Evolutionary conservation across 2,797 vertebrate genomes (phyloP).

Genomic region (Pseudopleuronectes americanus): DNA sequence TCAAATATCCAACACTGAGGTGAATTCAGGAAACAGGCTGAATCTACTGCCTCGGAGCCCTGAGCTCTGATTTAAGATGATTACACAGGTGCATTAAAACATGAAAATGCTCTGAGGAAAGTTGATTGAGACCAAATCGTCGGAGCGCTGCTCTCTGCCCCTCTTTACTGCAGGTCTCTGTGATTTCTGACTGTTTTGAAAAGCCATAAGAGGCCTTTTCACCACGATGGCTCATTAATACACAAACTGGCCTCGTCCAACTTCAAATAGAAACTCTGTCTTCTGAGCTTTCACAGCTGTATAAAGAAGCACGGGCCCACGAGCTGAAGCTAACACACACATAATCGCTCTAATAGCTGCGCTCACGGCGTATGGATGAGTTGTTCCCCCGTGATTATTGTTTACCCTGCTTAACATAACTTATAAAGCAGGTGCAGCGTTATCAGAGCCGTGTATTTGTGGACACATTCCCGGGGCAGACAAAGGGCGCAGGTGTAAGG

Average conservation of each 20-base stretch:
- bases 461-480: constrained; percentile 67
- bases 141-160: constrained; percentile 29
- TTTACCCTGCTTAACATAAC: constrained; percentile 73
- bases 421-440: constrained; percentile 74
- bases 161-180: constrained; percentile 38
- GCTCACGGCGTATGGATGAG: constrained; percentile 67
- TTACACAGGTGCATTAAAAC: constrained; percentile 56
- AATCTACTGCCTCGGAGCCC: background rate
- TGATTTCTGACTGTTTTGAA: constrained; percentile 54
- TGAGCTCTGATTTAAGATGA: constrained; percentile 44
- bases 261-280: constrained; percentile 33
- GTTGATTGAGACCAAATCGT: constrained; percentile 22
- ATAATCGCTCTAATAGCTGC: constrained; percentile 57
- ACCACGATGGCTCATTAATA: constrained; percentile 42
- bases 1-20: background rate
- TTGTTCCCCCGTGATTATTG: constrained; percentile 66
- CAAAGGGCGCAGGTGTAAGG: constrained; percentile 78
- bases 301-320: constrained; percentile 53
- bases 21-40: background rate
- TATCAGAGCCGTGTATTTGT: constrained; percentile 60
- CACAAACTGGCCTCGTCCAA: constrained; percentile 10
- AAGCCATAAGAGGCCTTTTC: constrained; percentile 35
- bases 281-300: constrained; percentile 60
- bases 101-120: background rate
- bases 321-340: constrained; percentile 56